Percentiles rank a stretch among this genome's conserved stretches.
phyloP scores from a whole-genome alignment of 2,888 invertebrate genomes.

The Monoplex corrugatus region DNA sequence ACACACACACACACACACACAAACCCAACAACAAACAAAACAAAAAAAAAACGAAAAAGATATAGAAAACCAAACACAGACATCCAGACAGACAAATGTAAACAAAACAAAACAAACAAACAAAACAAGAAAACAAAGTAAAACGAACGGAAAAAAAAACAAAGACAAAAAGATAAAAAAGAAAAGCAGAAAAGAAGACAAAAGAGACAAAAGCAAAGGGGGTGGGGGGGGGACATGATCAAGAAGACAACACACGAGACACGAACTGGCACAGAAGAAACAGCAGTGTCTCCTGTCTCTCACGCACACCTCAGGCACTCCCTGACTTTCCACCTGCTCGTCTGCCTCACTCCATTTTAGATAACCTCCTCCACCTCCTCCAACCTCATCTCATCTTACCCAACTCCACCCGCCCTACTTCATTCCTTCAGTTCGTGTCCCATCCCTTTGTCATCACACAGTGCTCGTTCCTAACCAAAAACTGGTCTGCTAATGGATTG shows the following conservation, averaged over 20 bases:
- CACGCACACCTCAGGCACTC: neutral
- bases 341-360: neutral
- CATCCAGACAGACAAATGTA: neutral
- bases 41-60: neutral
- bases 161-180: neutral
- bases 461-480: no score
- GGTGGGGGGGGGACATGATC: no score
- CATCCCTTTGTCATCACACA: no score
- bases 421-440: no score
- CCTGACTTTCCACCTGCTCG: neutral
- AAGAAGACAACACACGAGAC: neutral
- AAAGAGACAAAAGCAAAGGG: neutral
- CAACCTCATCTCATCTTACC: no score
- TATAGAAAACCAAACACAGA: neutral
- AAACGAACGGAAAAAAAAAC: neutral
- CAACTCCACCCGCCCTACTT: no score
- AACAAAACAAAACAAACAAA: neutral
- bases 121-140: neutral
- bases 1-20: no score
- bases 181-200: neutral
- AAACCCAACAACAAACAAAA: no score
- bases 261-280: neutral
- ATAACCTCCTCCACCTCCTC: neutral
- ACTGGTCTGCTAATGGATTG: no score
- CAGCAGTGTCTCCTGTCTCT: no score